Evolutionary conservation across 2,888 invertebrate genomes (phyloP), one percentile per base, ranked within the genome.

Genomic region (Esperia sulphurella): DNA sequence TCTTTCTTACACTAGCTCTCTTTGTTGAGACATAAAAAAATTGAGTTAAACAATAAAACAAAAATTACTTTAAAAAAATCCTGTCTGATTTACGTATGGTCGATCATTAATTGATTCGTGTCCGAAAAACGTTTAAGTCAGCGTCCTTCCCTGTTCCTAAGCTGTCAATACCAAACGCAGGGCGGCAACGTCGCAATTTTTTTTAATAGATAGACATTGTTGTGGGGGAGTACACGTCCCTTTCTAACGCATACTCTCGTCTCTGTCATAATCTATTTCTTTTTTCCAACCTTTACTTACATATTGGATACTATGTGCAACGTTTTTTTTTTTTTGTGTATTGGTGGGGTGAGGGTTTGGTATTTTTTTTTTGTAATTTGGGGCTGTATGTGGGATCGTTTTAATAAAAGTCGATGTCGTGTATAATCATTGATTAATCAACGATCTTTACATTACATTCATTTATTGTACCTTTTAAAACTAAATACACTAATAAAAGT

Each of bases 171-270:
- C 9, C n/a, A 14, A 21, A 46, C 46, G 47, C 48, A 45, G 51
- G 14, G 48, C 46, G 55, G 56, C 59, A 59, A 57, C 57, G 50
- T 31, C 55, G 57, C 58, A 46, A 21, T 21, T 21, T 21, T 21
- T 21, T 21, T 52, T n/a, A 60, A 60, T 58, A 59, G 61, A 51
- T 43, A 48, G 21, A 21, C 54, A 57, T 58, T 35, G 55, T 58
- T 67, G 59, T 61, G 59, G 61, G 63, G 70, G 65, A 61, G 59
- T 54, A 44, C 37, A 5, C 14, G 3, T 73, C 68, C 53, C 61
- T 8, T 37, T 70, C 68, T 50, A 43, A 30, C 62, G 0, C 14
- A 46, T 55, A 52, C 10, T 31, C 3, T 48, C 35, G 43, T 72
- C 65, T 43, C 53, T 45, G 43, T 68, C 61, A 41, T 41, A 43